A percentile compares a stretch with the other conserved stretches of the same genome.
Conservation (phyloP, 2,888 invertebrate species). For the Eumacrocentrus americanus region DNA sequence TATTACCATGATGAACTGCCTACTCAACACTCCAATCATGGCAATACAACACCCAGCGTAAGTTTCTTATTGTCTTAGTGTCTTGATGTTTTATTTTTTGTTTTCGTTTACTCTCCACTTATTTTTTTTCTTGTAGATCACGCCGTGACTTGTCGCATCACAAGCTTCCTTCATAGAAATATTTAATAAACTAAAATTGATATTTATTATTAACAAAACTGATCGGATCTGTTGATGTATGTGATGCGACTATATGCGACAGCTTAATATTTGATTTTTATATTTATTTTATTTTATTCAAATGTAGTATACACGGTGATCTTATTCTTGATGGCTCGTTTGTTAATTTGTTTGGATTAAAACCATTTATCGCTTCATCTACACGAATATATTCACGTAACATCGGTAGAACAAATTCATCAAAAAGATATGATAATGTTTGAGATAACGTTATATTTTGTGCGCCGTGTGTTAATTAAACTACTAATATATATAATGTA, state of each 20-base stretch:
- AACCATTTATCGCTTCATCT: constrained; percentile 19
- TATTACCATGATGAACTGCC: constrained; percentile 57
- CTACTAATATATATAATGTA: background rate
- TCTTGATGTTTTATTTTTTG: too few species aligned
- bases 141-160: too few species aligned
- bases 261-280: background rate
- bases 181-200: too few species aligned
- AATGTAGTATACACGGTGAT: too few species aligned
- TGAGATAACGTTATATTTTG: constrained; percentile 16
- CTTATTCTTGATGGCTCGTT: too few species aligned
- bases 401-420: constrained; percentile 8
- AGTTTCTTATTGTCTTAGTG: constrained; percentile 41
- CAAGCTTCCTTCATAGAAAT: too few species aligned
- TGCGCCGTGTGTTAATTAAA: background rate
- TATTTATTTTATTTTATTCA: background rate
- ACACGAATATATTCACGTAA: constrained; percentile 19
- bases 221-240: too few species aligned
- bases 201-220: too few species aligned
- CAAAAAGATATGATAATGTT: constrained; percentile 37
- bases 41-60: constrained; percentile 58
- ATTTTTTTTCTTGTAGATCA: too few species aligned
- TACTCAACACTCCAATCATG: constrained; percentile 55
- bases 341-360: constrained; percentile 8
- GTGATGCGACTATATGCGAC: too few species aligned
- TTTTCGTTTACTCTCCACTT: background rate